These are phyloP conservation scores for Kradibia gibbosae DNA, from an alignment of 1,140 invertebrate genomes.

Conservation along the genomic window DNA sequence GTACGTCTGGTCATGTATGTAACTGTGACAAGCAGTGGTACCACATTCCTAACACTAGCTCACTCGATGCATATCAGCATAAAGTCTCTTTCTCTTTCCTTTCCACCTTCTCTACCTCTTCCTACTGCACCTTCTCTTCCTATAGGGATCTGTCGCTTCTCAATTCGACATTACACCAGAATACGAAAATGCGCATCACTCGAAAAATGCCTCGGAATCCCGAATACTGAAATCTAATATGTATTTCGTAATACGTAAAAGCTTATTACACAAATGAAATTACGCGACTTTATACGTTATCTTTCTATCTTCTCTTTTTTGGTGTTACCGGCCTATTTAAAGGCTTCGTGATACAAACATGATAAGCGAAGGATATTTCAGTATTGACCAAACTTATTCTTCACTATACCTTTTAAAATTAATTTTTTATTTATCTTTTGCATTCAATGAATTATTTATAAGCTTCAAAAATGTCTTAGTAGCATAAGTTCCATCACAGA, in stretches of 20 bases:
- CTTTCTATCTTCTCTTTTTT: neutral
- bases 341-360: neutral
- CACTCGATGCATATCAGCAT: conserved; percentile 54
- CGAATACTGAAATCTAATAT: neutral
- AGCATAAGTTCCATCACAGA: too few species aligned
- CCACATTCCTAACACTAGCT: conserved; percentile 73
- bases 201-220: conserved; percentile 47
- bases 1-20: conserved; percentile 57
- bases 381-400: neutral
- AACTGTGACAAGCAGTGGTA: conserved; percentile 73
- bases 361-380: neutral
- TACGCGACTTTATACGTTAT: neutral
- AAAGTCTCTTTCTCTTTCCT: conserved; percentile 49
- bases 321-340: neutral
- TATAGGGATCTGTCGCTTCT: conserved; percentile 9
- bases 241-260: neutral
- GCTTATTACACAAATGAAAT: conserved; percentile 18
- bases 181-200: neutral
- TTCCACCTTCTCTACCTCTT: conserved; percentile 33
- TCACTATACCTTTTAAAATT: neutral
- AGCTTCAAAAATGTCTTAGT: too few species aligned
- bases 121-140: conserved; percentile 39
- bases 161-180: conserved; percentile 13
- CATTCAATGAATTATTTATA: neutral
- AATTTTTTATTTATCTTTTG: neutral